Evolutionary conservation across 2,888 invertebrate species (phyloP), one percentile per base, ranked within the genome.

Genomic region (Digitonthophagus gazella): DNA sequence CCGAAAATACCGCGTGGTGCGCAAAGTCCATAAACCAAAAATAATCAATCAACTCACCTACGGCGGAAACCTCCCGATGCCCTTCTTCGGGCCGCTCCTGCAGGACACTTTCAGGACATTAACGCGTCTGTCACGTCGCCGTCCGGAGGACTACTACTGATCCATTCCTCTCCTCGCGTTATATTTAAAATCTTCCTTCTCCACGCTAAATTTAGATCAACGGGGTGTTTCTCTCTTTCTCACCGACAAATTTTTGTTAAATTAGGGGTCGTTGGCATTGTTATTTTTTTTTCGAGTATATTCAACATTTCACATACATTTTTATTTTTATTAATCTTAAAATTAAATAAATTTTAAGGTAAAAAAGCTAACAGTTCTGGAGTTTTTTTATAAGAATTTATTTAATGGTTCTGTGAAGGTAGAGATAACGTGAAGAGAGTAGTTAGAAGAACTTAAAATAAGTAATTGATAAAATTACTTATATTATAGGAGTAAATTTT

Each of bases 191-290:
- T 64, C 22, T 67, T 67, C 67, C 69, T 75, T 78, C 78, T 77
- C 78, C 78, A 76, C 79, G 77, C 78, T 81, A 81, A 79, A 79
- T 80, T 80, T 80, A 80, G 79, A 76, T 76, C 77, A 77, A 79
- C 44, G 18, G 79, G 79, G 79, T 79, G 78, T 74, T 74, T 76
- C 72, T 76, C 78, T 80, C 79, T 80, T 80, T 74, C 71, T 72
- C 66, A 73, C 71, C 71, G 74, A 75, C 77, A 76, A 76, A 76
- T 76, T 74, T 44, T 44, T 44, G 28, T 44, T 44, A 11, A 44
- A 44, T 44, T 44, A 44, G 28, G 28, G 28, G 28, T 44, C 28
- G 28, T 44, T 44, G 28, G 28, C 28, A 44, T 44, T 44, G 28
- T 44, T 8, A 44, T 44, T 44, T 44, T 44, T 44, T 3, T 44